Conservation (phyloP, 2,113 vertebrate genomes). For the Sprattus sprattus region DNA sequence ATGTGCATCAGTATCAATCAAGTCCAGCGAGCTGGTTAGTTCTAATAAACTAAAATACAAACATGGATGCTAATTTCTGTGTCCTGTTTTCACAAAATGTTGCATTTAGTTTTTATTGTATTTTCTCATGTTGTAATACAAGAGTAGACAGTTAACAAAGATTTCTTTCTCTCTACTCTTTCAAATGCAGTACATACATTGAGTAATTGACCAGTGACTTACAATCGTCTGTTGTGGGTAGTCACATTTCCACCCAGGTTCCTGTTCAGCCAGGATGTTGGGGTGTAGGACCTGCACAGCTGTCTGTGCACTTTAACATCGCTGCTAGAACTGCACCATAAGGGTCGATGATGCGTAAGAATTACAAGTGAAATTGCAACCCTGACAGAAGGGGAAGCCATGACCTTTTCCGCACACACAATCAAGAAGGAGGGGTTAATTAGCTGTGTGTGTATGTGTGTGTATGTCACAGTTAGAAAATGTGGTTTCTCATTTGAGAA, state of each 20-base stretch:
- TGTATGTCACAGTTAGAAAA: not conserved
- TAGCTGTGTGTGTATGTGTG: conserved; percentile 14
- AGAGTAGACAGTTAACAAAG: not conserved
- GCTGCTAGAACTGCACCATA: not conserved
- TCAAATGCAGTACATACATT: too few species aligned
- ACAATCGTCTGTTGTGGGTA: too few species aligned
- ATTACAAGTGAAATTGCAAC: not conserved
- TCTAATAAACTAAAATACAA: not conserved
- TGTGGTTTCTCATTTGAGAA: conserved; percentile 14
- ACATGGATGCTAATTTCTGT: not conserved
- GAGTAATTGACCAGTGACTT: not conserved
- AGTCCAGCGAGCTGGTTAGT: conserved; percentile 10
- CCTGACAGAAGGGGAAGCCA: conserved; percentile 27
- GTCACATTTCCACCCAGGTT: not conserved
- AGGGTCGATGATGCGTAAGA: conserved; percentile 32
- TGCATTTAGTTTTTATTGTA: not conserved
- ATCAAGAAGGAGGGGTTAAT: not conserved
- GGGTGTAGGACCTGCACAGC: not conserved
- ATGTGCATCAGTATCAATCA: not conserved
- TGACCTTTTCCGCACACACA: conserved; percentile 42
- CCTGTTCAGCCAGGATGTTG: not conserved
- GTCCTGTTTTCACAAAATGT: not conserved
- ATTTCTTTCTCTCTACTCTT: too few species aligned
- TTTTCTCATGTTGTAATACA: not conserved
- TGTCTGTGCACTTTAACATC: not conserved